Conservation (phyloP, 2,113 vertebrate genomes). For the Brevimyrus niger region DNA sequence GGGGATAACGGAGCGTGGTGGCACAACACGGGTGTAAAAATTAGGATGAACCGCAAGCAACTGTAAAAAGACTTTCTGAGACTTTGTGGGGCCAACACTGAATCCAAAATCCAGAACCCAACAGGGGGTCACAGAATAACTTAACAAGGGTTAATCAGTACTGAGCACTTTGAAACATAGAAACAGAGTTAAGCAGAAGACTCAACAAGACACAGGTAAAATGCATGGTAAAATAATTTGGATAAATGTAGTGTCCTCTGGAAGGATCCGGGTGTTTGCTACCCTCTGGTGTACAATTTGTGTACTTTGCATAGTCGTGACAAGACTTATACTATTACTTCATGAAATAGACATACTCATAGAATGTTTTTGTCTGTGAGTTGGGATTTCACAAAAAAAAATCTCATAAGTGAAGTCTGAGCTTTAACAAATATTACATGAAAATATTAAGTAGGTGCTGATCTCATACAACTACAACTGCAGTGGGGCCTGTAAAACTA, state of each 20-base stretch:
- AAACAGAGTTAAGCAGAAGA: not conserved
- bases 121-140: not conserved
- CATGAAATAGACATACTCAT: not conserved
- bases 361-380: not conserved
- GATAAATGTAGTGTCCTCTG: not conserved
- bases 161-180: not conserved
- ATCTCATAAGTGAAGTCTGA: not conserved
- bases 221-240: not conserved
- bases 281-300: not conserved
- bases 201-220: not conserved
- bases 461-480: not conserved
- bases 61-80: not conserved
- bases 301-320: not conserved
- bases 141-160: not conserved
- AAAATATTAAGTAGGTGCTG: not conserved
- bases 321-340: not conserved
- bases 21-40: not conserved
- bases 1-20: not conserved
- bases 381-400: not conserved
- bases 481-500: not conserved
- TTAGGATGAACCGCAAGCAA: not conserved
- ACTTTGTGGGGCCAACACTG: not conserved
- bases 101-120: not conserved
- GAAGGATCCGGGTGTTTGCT: not conserved
- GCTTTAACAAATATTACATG: not conserved